Evolutionary conservation across 92 coral and sea anemone genomes (phyloP), one percentile per base, ranked within the genome.

Genomic region (Ricordea florida): DNA sequence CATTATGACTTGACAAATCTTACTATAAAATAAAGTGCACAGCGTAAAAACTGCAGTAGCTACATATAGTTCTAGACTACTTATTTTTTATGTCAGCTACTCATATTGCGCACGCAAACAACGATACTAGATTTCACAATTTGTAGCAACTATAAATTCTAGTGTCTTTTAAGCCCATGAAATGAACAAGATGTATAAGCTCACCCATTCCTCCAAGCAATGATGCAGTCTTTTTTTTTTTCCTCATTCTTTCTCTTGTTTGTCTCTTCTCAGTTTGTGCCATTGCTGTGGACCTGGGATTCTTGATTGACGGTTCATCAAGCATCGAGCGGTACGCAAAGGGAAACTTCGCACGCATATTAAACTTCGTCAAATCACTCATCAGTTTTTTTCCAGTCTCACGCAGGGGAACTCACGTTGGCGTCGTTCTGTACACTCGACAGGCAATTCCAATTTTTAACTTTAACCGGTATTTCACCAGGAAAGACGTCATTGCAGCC

Each of bases 221-320:
- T n/a, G n/a, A n/a, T n/a, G 4, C 25, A 13, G 14, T 50, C 0
- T 51, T 51, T 10, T 51, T 51, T 23, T 10, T 8, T 4, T 8
- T 16, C 3, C 23, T 7, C 10, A 8, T 13, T 37, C 7, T 7
- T 51, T 51, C 10, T 51, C 27, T 23, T 10, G 4, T 4, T 8
- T 16, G 1, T 26, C 6, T 11, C 3, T 13, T 37, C 7, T 7
- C 40, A 81, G 91, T 81, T 32, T 94, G 98, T 64, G 84, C 81
- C 21, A 66, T 81, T 5, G 71, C 86, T 8, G 67, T 94, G 20
- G 98, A 94, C 20, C 76, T 94, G 26, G 92, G 79, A n/a, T 88
- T 94, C 75, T 63, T 94, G 35, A 80, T 92, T 35, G 98, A 94
- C 65, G 98, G 98, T 26, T 94, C 98, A 8, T 90, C 94, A 16